Percentiles rank a stretch among this genome's conserved stretches.
Conservation (phyloP, 2,888 invertebrate genomes). For the Eristalis tenax region DNA sequence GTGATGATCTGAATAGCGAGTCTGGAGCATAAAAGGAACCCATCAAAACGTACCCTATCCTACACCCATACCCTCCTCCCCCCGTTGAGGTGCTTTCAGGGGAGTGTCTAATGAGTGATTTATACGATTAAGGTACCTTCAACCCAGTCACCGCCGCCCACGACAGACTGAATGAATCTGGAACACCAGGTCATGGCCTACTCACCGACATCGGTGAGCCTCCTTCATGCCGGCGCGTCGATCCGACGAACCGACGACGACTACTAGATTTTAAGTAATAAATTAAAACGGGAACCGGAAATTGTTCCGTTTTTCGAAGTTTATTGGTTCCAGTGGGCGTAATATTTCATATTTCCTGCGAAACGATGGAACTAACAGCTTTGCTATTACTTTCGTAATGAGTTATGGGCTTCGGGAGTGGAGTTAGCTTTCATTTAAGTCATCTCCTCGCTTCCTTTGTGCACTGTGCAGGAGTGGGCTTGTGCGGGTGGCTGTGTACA, state of each 20-base stretch:
- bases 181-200: constrained; percentile 64
- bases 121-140: constrained; percentile 64
- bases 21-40: constrained; percentile 7
- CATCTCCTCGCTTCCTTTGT: not conserved
- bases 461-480: not conserved
- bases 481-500: not conserved
- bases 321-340: constrained; percentile 70
- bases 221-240: not conserved
- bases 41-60: constrained; percentile 11
- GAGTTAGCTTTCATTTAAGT: constrained; percentile 44
- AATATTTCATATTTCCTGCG: constrained; percentile 67
- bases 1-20: constrained; percentile 45
- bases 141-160: constrained; percentile 9
- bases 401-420: constrained; percentile 56
- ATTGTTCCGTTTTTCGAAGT: constrained; percentile 66
- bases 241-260: not conserved
- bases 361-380: constrained; percentile 72
- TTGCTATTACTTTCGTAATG: constrained; percentile 69
- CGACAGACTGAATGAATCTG: constrained; percentile 35
- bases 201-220: constrained; percentile 7
- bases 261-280: constrained; percentile 60
- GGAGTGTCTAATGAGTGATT: constrained; percentile 65
- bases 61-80: no score
- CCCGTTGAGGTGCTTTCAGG: not conserved
- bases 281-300: constrained; percentile 53